Evolutionary conservation across 2,888 invertebrate genomes (phyloP).

Genomic region (Drosophila koepferae): DNA sequence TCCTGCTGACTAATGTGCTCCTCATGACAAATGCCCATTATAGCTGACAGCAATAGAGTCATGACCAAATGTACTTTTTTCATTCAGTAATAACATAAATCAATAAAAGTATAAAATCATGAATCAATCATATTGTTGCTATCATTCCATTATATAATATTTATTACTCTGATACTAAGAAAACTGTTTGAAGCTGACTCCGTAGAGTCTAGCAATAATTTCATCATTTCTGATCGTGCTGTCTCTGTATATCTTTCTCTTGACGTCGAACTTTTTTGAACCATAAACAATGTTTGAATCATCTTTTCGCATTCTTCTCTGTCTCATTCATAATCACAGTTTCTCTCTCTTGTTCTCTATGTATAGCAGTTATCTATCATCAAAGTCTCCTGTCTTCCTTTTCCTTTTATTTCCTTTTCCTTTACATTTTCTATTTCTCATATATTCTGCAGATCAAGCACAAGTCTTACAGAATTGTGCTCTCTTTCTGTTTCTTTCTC

Average conservation of each 20-base stretch:
- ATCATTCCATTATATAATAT: neutral
- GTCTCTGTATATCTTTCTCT: neutral
- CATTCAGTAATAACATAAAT: neutral
- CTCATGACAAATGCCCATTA: too few relatives aligned
- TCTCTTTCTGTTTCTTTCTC: neutral
- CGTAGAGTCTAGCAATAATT: neutral
- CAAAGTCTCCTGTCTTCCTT: too few relatives aligned
- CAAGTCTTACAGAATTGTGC: neutral
- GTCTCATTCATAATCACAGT: neutral
- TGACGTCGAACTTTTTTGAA: neutral
- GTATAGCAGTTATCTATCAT: too few relatives aligned
- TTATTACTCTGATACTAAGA: neutral
- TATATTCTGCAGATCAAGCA: too few relatives aligned
- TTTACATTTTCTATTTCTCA: too few relatives aligned
- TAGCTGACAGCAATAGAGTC: neutral
- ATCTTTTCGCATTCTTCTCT: neutral
- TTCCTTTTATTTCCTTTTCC: too few relatives aligned
- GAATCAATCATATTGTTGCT: neutral
- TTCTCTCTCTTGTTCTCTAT: neutral
- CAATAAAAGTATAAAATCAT: slow-evolving; percentile 3
- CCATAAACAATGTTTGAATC: neutral
- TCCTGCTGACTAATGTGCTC: neutral
- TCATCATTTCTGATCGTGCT: neutral
- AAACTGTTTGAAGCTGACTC: neutral
- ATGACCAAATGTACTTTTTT: too few relatives aligned